Base-by-base conservation (phyloP, 35 echinoderm and acorn worm genomes). In the Holothuria glaberrima region DNA sequence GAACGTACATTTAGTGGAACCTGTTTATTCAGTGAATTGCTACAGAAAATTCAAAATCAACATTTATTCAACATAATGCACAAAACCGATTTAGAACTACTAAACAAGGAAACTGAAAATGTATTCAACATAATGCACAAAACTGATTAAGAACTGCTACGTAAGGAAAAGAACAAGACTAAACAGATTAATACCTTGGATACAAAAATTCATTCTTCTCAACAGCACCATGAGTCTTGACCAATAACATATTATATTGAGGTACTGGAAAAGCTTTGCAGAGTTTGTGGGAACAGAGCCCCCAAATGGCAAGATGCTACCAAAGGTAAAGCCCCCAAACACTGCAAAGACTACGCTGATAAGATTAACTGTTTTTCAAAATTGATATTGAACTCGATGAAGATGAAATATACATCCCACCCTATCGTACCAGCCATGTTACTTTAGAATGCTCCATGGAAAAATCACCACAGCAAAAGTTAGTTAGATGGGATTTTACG, bases 311-410 rank as follows among this genome's bases (percentile, higher is more conserved):
- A 69, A 69, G 66, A 69, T 33, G 25, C 31, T 69, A 17, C 25
- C 5, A 69, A 69, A 33, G 31, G 31, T 29, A 69, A 33, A 33
- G 66, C 66, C 31, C 25, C 31, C 66, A 69, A 69, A 25, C 66
- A 44, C 18, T 82, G 45, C 2, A n/a, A 52, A 59, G 48, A 82
- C 9, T 82, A 82, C 18, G 30, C 19, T n/a, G 77, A 21, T 21
- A 48, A 54, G 18, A 19, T 82, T 38, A 74, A 35, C 2, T 12
- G 26, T 48, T 48, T 22, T 78, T 78, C 41, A 21, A 48, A 22
- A 24, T 78, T 48, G 12, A 56, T 48, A 48, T 41, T 48, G 33
- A n/a, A 35, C 38, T 48, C 10, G 74, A 78, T 78, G 74, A 78
- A 10, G 13, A 30, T 22, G 36, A 78, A n/a, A n/a, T 28, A 78